phyloP scores from a whole-genome alignment of 2,113 vertebrate species.

The Trachemys scripta region DNA sequence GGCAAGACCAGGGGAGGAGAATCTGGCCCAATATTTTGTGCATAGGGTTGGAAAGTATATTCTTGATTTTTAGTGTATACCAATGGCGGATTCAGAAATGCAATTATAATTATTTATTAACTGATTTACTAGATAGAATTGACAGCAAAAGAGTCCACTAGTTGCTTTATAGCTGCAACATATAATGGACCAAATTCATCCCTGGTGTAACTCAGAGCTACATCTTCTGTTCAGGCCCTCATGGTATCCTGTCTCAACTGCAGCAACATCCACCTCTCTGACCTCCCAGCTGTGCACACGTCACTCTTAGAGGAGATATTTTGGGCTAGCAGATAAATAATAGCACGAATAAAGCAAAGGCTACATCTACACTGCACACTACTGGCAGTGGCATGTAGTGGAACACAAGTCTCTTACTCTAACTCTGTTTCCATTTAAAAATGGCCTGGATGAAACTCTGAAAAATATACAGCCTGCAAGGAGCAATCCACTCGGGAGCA shows the following conservation, averaged over 20 bases:
- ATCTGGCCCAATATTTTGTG: too few relatives aligned
- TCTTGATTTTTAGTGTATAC: background rate
- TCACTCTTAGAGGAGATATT: background rate
- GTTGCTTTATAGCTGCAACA: background rate
- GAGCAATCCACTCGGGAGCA: background rate
- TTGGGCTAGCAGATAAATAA: background rate
- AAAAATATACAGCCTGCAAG: background rate
- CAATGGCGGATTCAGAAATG: background rate
- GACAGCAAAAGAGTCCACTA: background rate
- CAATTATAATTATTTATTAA: background rate
- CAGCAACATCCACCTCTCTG: background rate
- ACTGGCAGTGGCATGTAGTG: background rate
- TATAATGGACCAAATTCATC: background rate
- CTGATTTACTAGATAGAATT: background rate
- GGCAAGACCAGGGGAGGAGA: background rate
- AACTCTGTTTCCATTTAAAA: background rate
- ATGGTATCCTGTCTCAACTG: background rate
- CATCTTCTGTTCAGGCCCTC: background rate
- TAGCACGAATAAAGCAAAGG: background rate
- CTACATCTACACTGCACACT: background rate
- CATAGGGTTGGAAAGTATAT: background rate
- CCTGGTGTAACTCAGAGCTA: background rate
- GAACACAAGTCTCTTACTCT: background rate
- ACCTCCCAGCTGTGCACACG: background rate
- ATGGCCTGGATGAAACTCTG: fast-evolving